Percentiles rank a stretch among this genome's conserved stretches.
phyloP scores from a whole-genome alignment of 2,797 vertebrate genomes.

The Gymnocypris eckloni region DNA sequence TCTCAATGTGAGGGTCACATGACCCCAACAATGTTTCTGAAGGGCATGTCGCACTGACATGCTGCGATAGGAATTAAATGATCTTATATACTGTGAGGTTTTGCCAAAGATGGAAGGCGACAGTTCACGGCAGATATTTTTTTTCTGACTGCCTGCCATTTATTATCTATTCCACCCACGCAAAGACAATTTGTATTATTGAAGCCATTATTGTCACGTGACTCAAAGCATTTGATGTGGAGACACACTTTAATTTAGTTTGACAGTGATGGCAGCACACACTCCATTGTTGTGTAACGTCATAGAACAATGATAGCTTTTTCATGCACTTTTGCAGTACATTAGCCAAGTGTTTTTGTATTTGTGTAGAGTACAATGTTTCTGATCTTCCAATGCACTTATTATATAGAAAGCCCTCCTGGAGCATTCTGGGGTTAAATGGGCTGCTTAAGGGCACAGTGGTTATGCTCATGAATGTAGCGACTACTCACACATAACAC shows the following conservation, averaged over 20 bases:
- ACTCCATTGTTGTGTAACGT: neutral
- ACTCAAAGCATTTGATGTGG: constrained; percentile 7
- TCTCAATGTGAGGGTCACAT: neutral
- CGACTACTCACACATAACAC: neutral
- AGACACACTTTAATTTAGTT: neutral
- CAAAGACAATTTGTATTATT: constrained; percentile 5
- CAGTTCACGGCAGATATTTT: neutral
- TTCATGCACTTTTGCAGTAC: neutral
- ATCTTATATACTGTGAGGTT: neutral
- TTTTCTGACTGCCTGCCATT: constrained; percentile 31
- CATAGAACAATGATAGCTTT: constrained; percentile 3
- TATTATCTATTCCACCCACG: constrained; percentile 39
- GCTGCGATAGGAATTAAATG: constrained; percentile 12
- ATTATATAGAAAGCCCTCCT: neutral
- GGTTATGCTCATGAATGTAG: constrained; percentile 4
- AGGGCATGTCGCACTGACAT: neutral
- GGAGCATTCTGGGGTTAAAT: neutral
- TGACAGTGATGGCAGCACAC: neutral
- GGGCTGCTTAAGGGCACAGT: neutral
- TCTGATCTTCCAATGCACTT: neutral
- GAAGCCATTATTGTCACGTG: constrained; percentile 20
- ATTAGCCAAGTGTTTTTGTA: neutral
- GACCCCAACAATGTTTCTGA: constrained; percentile 11
- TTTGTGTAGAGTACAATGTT: neutral
- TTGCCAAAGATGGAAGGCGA: neutral